Evolutionary conservation across 1,140 invertebrate species (phyloP).

Genomic region (Apis florea): DNA sequence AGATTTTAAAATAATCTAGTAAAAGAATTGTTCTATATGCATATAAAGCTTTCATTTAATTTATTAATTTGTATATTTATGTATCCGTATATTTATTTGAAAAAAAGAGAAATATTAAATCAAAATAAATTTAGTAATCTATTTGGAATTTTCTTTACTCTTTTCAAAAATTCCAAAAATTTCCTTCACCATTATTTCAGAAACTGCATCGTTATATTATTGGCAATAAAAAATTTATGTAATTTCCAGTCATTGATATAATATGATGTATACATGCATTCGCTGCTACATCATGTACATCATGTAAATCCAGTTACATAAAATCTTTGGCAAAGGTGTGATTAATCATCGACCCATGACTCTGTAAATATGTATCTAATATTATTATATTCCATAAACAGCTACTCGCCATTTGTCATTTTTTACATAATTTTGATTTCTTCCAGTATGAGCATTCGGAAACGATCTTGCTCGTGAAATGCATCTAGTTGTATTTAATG

Average conservation of each 20-base stretch:
- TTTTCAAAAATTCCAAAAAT: neutral
- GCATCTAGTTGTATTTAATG: slow-evolving; percentile 68
- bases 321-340: slow-evolving; percentile 74
- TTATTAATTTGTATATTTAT: neutral
- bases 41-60: neutral
- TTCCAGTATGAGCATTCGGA: slow-evolving; percentile 62
- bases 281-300: slow-evolving; percentile 46
- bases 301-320: slow-evolving; percentile 70
- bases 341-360: slow-evolving; percentile 67
- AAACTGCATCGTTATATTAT: slow-evolving; percentile 47
- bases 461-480: slow-evolving; percentile 70
- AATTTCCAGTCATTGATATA: slow-evolving; percentile 31
- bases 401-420: slow-evolving; percentile 69
- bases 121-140: slow-evolving; percentile 11
- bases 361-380: slow-evolving; percentile 67
- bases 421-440: slow-evolving; percentile 75
- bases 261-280: slow-evolving; percentile 3
- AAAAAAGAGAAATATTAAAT: neutral
- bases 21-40: neutral
- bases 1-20: slow-evolving; percentile 20
- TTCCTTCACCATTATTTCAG: slow-evolving; percentile 11
- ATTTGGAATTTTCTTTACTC: neutral
- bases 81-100: neutral
- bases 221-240: slow-evolving; percentile 23
- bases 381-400: slow-evolving; percentile 63